Evolutionary conservation across 2,113 vertebrate species (phyloP).

Genomic region (Lophius piscatorius): DNA sequence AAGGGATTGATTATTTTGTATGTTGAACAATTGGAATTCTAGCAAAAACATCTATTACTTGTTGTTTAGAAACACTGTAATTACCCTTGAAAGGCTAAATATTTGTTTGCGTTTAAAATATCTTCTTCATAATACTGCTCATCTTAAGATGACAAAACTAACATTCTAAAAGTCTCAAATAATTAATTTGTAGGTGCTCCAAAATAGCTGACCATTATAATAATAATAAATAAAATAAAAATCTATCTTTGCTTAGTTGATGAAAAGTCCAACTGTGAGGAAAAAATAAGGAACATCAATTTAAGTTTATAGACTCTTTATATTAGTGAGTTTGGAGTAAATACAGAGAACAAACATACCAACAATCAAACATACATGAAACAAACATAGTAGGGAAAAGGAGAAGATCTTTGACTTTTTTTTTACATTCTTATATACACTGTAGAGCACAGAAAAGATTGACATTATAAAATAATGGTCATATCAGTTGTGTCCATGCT

Average conservation of each 20-base stretch:
- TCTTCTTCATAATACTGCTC: too few species aligned
- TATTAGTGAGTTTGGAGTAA: constrained; percentile 64
- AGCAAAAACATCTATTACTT: too few species aligned
- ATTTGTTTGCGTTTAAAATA: too few species aligned
- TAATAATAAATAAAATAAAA: neutral
- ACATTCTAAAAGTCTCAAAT: too few species aligned
- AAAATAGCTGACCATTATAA: neutral
- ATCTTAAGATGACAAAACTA: too few species aligned
- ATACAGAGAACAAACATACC: constrained; percentile 54
- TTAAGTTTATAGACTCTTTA: constrained; percentile 41
- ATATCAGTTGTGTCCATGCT: neutral
- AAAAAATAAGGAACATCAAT: neutral
- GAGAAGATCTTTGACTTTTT: constrained; percentile 42
- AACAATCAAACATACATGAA: constrained; percentile 43
- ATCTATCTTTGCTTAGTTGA: neutral
- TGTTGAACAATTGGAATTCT: too few species aligned
- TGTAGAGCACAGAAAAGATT: constrained; percentile 43
- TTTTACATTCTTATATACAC: constrained; percentile 77
- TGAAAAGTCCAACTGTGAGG: neutral
- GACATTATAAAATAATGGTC: constrained; percentile 31
- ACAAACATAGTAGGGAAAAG: constrained; percentile 43
- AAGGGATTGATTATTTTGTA: too few species aligned
- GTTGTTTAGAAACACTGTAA: too few species aligned
- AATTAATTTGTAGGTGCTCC: too few species aligned
- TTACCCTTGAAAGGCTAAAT: too few species aligned